Conservation (phyloP, 2,113 vertebrate genomes). For the Clarias batrachus region DNA sequence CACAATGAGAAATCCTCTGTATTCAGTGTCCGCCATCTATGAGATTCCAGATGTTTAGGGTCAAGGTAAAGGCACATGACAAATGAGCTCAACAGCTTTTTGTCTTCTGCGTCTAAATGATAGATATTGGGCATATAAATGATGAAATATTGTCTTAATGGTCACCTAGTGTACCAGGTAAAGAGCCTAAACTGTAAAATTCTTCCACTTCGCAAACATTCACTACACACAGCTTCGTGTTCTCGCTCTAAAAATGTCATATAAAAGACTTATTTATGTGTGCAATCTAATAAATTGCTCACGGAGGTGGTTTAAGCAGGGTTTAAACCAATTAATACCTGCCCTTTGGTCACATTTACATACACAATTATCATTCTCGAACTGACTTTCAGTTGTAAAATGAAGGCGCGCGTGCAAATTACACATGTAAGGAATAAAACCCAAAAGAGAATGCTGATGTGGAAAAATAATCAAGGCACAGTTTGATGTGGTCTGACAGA, state of each 20-base stretch:
- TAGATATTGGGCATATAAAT: background rate
- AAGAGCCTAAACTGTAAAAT: background rate
- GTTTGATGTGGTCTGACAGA: background rate
- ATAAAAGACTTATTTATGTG: background rate
- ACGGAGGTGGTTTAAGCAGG: background rate
- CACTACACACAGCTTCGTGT: too few relatives aligned
- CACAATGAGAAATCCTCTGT: background rate
- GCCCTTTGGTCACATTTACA: background rate
- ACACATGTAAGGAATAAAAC: background rate
- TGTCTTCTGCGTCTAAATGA: conserved; percentile 4
- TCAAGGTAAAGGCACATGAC: background rate
- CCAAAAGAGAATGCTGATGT: background rate
- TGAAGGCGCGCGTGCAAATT: too few relatives aligned
- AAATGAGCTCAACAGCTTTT: background rate
- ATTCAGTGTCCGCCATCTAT: background rate
- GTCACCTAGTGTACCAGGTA: background rate
- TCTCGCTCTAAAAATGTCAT: background rate
- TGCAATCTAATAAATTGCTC: background rate
- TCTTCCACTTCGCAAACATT: background rate
- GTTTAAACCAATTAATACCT: conserved; percentile 6
- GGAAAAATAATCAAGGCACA: background rate
- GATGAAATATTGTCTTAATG: background rate
- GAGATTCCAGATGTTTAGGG: conserved; percentile 1
- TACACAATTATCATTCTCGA: background rate
- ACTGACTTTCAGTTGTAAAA: background rate